Evolutionary conservation across 1,140 invertebrate species (phyloP).

Genomic region (Drosophila hydei): DNA sequence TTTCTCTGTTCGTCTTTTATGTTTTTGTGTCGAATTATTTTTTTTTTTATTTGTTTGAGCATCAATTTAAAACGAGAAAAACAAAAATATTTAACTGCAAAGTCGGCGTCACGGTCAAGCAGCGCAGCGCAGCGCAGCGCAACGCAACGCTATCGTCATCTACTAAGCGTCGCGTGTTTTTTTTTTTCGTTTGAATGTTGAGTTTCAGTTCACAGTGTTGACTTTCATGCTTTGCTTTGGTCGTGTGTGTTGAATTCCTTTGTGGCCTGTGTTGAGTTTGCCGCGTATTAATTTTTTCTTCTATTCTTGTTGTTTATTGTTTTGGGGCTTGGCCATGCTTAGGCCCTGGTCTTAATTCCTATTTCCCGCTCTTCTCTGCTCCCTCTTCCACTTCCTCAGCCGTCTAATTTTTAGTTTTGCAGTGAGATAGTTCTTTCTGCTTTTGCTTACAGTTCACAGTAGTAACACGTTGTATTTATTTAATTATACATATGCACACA

Average conservation of each 20-base stretch:
- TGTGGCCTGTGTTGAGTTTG: constrained; percentile 49
- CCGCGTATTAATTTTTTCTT: constrained; percentile 50
- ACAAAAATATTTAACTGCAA: constrained; percentile 4
- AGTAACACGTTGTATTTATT: no score
- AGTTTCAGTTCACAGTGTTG: constrained; percentile 18
- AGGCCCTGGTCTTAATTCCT: neutral
- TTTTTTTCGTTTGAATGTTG: constrained; percentile 5
- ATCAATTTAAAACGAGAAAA: constrained; percentile 9
- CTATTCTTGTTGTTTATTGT: constrained; percentile 33
- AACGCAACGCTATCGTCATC: constrained; percentile 18
- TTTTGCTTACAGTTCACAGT: no score
- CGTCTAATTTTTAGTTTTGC: no score
- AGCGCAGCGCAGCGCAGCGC: neutral
- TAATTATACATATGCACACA: no score
- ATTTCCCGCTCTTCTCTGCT: no score
- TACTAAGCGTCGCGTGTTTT: constrained; percentile 6
- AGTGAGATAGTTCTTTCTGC: no score
- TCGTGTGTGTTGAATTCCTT: constrained; percentile 33
- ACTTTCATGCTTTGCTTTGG: constrained; percentile 11
- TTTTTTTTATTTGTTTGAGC: neutral
- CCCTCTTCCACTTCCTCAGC: no score
- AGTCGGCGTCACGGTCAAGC: constrained; percentile 33
- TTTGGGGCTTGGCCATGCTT: constrained; percentile 46
- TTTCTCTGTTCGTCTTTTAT: constrained; percentile 11
- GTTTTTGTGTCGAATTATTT: neutral